A percentile compares a stretch with the other conserved stretches of the same genome.
phyloP scores from a whole-genome alignment of 2,113 vertebrate genomes.

The Pungitius pungitius region DNA sequence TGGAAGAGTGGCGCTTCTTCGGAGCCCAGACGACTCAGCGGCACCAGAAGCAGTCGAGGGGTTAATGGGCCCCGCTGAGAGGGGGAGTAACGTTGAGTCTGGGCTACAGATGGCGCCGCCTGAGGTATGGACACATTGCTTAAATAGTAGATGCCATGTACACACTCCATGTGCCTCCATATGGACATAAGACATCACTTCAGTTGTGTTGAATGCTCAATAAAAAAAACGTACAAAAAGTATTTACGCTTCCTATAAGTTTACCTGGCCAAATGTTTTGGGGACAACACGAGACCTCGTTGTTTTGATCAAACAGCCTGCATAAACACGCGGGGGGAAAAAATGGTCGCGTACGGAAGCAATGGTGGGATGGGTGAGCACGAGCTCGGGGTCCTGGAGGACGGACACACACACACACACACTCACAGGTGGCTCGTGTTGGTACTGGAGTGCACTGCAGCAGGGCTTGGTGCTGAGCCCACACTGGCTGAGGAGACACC shows the following conservation, averaged over 20 bases:
- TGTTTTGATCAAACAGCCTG: constrained; percentile 7
- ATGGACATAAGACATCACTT: background rate
- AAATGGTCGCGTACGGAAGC: background rate
- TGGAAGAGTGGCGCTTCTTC: constrained; percentile 40
- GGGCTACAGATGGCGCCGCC: constrained; percentile 28
- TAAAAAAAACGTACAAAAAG: background rate
- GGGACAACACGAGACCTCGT: background rate
- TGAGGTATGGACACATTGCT: constrained; percentile 19
- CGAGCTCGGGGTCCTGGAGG: constrained; percentile 17
- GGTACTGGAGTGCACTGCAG: constrained; percentile 36
- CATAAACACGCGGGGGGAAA: constrained; percentile 9
- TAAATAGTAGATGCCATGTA: background rate
- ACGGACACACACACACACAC: constrained; percentile 14
- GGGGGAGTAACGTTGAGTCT: constrained; percentile 20
- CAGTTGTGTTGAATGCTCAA: background rate
- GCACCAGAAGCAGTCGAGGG: constrained; percentile 33
- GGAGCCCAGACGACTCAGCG: constrained; percentile 41
- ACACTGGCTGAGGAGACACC: constrained; percentile 44
- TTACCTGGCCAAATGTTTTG: background rate
- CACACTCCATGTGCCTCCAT: background rate
- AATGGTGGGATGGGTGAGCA: constrained; percentile 22
- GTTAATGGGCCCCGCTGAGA: constrained; percentile 49
- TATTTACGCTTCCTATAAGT: background rate
- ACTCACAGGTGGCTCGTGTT: constrained; percentile 25
- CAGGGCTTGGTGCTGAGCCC: constrained; percentile 59